These are phyloP conservation scores for Channa maculata DNA, from an alignment of 2,113 vertebrate genomes.

Conservation along the genomic window DNA sequence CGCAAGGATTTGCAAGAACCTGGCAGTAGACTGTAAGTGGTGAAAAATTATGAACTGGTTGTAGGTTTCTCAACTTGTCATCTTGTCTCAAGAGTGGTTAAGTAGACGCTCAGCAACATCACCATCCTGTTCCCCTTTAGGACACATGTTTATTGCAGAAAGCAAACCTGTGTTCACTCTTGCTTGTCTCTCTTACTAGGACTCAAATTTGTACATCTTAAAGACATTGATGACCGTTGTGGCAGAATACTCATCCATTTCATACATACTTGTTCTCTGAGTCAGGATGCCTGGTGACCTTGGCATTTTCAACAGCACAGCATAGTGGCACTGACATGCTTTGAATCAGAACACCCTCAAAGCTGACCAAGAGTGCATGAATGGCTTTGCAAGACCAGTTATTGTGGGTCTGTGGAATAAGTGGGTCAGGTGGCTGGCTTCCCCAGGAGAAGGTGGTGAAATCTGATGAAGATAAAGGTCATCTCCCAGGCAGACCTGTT, in stretches of 20 bases:
- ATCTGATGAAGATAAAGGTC: conserved; percentile 62
- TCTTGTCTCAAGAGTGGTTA: neutral
- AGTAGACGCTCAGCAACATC: neutral
- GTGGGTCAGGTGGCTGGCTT: conserved; percentile 28
- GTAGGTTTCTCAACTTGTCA: neutral
- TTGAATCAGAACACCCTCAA: neutral
- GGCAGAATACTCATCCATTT: neutral
- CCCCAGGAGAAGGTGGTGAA: conserved; percentile 52
- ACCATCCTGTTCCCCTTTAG: neutral
- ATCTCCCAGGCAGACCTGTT: conserved; percentile 64
- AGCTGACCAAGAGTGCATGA: neutral
- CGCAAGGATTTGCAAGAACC: no score
- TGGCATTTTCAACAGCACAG: neutral
- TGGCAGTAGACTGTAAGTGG: no score
- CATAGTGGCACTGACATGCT: neutral
- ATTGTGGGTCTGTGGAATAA: conserved; percentile 20
- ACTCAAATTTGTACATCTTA: neutral
- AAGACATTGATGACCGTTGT: neutral
- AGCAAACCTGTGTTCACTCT: neutral
- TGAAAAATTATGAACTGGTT: no score
- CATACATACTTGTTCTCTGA: neutral
- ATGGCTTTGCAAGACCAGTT: conserved; percentile 26
- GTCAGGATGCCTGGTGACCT: neutral
- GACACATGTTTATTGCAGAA: neutral
- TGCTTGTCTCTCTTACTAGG: neutral